phyloP scores from a whole-genome alignment of 2,797 vertebrate genomes.

The Podargus strigoides region DNA sequence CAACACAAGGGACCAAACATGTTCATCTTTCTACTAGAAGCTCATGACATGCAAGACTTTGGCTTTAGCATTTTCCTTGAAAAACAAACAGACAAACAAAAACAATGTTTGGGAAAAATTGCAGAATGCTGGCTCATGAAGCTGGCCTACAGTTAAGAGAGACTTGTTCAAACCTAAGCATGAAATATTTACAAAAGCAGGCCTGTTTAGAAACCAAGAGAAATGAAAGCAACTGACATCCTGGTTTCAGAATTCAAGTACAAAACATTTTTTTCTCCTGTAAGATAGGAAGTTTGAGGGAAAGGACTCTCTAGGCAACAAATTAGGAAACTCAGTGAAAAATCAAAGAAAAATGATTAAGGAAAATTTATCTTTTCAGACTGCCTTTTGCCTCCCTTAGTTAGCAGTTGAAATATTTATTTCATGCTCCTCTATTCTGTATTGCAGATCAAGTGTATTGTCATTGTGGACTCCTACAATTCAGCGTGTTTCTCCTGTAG shows the following conservation, averaged over 20 bases:
- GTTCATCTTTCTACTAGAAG: not conserved
- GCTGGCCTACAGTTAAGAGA: not conserved
- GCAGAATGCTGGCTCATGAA: not conserved
- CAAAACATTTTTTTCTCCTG: not conserved
- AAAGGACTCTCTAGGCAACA: not conserved
- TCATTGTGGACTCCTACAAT: not conserved
- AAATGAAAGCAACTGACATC: not conserved
- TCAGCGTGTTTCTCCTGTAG: not conserved
- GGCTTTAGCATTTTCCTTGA: accelerated
- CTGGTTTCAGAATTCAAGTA: not conserved
- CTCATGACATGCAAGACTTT: not conserved
- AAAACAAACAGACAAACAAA: not conserved
- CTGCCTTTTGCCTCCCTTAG: not conserved
- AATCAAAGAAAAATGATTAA: not conserved
- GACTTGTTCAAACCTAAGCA: not conserved
- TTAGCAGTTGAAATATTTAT: not conserved
- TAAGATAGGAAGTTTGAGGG: not conserved
- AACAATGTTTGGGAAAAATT: not conserved
- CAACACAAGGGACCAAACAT: not conserved
- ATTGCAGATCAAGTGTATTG: not conserved
- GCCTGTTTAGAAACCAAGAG: not conserved
- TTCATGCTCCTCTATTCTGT: not conserved
- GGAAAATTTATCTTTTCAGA: not conserved
- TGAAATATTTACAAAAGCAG: not conserved
- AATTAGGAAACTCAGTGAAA: not conserved